A percentile compares a stretch with the other conserved stretches of the same genome.
Evolutionary conservation across 2,113 vertebrate species (phyloP).

Genomic region (Phalacrocorax brasilianus): DNA sequence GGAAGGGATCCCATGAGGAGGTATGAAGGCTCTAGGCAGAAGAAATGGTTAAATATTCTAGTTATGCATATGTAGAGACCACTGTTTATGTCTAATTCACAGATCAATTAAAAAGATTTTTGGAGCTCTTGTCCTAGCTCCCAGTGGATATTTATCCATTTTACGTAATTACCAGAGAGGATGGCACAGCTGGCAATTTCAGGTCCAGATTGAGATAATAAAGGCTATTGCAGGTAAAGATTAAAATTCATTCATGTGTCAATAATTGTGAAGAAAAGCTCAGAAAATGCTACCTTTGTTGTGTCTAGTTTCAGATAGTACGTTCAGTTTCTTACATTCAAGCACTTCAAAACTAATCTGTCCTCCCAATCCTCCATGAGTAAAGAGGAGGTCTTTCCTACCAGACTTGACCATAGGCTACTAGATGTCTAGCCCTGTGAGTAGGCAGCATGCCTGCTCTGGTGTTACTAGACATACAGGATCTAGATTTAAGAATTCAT

Average conservation of each 20-base stretch:
- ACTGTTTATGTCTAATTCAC: background rate
- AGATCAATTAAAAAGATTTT: background rate
- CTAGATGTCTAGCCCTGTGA: background rate
- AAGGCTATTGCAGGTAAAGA: background rate
- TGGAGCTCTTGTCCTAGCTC: background rate
- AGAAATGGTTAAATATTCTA: background rate
- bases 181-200: conserved; percentile 27
- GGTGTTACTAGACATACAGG: background rate
- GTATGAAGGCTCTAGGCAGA: background rate
- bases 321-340: background rate
- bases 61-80: background rate
- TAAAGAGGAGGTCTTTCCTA: background rate
- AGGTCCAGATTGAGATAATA: background rate
- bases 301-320: background rate
- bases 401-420: background rate
- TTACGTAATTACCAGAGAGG: background rate
- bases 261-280: background rate
- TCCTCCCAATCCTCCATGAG: background rate
- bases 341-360: background rate
- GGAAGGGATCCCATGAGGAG: background rate
- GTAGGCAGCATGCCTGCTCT: fast-evolving
- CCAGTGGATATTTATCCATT: background rate
- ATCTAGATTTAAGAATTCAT: background rate
- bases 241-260: background rate
- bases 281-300: background rate